Conservation (phyloP, 2,113 vertebrate genomes). For the Sinocyclocheilus rhinocerous region DNA sequence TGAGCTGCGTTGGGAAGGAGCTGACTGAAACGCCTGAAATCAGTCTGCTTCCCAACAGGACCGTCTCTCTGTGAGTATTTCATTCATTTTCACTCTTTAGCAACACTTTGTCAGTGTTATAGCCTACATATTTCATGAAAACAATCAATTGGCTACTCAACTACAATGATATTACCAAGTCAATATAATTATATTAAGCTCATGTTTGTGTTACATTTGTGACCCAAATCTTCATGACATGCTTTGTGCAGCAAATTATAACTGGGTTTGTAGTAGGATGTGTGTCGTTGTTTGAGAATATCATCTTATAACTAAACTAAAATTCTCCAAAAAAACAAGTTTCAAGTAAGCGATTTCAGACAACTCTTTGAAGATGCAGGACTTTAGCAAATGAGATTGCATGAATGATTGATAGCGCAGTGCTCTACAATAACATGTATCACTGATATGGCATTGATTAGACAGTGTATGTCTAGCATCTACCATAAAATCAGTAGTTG, state of each 20-base stretch:
- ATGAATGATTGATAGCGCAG: not conserved
- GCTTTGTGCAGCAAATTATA: not conserved
- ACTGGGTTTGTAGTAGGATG: not conserved
- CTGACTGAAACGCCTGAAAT: conserved; percentile 82
- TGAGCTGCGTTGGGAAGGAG: conserved; percentile 86
- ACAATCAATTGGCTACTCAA: not conserved
- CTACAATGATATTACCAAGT: not conserved
- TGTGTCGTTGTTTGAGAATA: not conserved
- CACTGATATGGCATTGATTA: not conserved
- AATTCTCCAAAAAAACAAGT: not conserved
- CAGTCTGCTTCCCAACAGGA: conserved; percentile 85
- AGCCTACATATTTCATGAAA: not conserved
- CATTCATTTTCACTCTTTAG: not conserved
- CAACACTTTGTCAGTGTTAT: not conserved
- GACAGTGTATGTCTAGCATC: too few relatives aligned
- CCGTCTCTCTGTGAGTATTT: conserved; percentile 88
- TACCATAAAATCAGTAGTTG: not conserved
- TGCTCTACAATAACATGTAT: not conserved
- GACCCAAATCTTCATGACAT: not conserved
- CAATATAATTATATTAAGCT: not conserved
- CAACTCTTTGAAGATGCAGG: not conserved
- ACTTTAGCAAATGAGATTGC: not conserved
- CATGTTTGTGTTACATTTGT: not conserved
- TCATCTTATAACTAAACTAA: too few relatives aligned
- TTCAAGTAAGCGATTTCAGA: not conserved